phyloP scores from a whole-genome alignment of 2,888 invertebrate genomes.

The Siphonodentalium dalli region DNA sequence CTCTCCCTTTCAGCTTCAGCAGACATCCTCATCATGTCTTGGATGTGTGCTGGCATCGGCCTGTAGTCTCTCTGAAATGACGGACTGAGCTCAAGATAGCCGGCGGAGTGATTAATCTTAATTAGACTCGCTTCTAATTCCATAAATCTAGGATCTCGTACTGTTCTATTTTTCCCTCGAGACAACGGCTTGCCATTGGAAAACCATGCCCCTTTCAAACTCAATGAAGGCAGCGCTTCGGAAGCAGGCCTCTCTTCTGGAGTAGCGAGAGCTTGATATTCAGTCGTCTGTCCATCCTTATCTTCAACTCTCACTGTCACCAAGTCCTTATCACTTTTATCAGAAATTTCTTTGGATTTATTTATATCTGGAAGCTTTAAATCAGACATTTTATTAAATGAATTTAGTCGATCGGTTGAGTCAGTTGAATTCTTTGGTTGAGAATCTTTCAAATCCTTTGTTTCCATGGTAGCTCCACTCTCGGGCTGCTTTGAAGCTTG shows the following conservation, averaged over 20 bases:
- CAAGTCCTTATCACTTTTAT: too few relatives aligned
- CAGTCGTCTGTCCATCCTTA: slow-evolving; percentile 30
- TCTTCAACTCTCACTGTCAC: slow-evolving; percentile 34
- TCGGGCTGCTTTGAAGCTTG: neutral
- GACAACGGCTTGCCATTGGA: slow-evolving; percentile 32
- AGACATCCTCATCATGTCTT: slow-evolving; percentile 3
- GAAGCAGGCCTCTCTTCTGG: neutral
- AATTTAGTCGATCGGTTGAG: neutral
- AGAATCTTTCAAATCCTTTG: slow-evolving; percentile 21
- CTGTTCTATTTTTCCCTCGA: slow-evolving; percentile 29
- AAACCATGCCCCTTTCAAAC: too few relatives aligned
- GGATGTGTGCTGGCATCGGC: slow-evolving; percentile 11
- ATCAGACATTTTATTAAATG: slow-evolving; percentile 13
- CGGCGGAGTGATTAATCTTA: slow-evolving; percentile 35
- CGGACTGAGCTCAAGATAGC: slow-evolving; percentile 47
- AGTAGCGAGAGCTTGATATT: slow-evolving; percentile 29
- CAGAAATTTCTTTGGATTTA: too few relatives aligned
- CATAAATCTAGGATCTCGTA: slow-evolving; percentile 43
- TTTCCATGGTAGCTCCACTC: slow-evolving; percentile 8
- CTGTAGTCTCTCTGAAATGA: slow-evolving; percentile 27
- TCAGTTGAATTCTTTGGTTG: neutral
- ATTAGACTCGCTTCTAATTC: slow-evolving; percentile 38
- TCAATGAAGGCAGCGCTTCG: too few relatives aligned
- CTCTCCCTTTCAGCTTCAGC: too few relatives aligned
- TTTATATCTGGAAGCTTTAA: slow-evolving; percentile 27